Evolutionary conservation across 2,113 vertebrate species (phyloP), one percentile per base, ranked within the genome.

Genomic region (Epinephelus fuscoguttatus): DNA sequence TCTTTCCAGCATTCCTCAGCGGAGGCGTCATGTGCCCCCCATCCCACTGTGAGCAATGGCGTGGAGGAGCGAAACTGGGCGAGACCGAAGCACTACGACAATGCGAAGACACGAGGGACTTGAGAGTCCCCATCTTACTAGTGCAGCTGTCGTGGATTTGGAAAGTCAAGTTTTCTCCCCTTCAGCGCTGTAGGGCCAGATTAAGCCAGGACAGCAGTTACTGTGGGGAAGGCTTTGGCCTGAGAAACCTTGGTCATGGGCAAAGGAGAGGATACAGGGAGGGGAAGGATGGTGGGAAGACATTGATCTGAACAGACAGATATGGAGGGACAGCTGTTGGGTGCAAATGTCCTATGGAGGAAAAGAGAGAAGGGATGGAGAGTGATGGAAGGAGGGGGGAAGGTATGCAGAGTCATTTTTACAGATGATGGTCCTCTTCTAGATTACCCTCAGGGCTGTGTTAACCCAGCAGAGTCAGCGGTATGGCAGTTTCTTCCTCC

Each of bases 111-210:
- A 63, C 15, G 47, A 55, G 70, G 63, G 50, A 21, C 45, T 7
- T 45, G 52, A 1, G 72, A 49, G 12, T 72, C 56, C 21, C 13
- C 21, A 84, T 69, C 63, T 80, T 49, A 60, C 63, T 3, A 17
- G 50, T 53, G 81, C 87, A 92, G 90, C 92, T 94, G 92, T 91
- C 50, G 33, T 62, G 83, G 80, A 75, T 92, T 90, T 87, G 59
- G 40, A 84, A 82, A 71, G 68, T 76, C 6, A 60, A 62, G 78
- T 85, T 80, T 75, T 81, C 63, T 81, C 47, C 75, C 70, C 62
- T 77, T 56, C 19, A 61, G 23, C 37, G 9, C 62, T 76, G 55
- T 33, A 68, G 42, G 76, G 67, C 47, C 8, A 84, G 70, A 84
- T 90, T 83, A 85, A 82, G 64, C 9, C 47, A 10, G 42, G 60